A percentile compares a stretch with the other conserved stretches of the same genome.
Conservation (phyloP, 2,888 invertebrate genomes). For the Stratiomys singularior region DNA sequence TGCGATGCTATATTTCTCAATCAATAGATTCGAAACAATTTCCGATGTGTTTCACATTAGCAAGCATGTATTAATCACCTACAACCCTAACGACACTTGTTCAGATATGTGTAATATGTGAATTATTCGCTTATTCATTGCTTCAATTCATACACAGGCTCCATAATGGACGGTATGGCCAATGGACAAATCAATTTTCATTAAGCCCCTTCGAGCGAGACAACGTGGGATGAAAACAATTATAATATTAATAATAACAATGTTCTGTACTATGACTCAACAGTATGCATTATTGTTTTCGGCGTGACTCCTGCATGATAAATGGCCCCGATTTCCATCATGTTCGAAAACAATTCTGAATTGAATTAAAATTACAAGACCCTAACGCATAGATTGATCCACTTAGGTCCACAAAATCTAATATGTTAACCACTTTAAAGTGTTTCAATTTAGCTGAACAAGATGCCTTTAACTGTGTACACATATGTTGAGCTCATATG, state of each 20-base stretch:
- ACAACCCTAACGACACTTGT: slow-evolving; percentile 2
- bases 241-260: background rate
- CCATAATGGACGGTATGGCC: background rate
- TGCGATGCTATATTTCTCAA: no score
- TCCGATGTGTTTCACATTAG: no score
- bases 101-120: background rate
- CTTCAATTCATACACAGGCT: background rate
- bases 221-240: background rate
- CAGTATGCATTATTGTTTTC: background rate
- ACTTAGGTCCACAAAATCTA: background rate
- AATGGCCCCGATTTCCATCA: background rate
- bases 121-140: background rate
- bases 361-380: background rate
- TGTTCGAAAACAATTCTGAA: slow-evolving; percentile 10
- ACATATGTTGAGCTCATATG: background rate
- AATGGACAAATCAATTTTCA: slow-evolving; percentile 10
- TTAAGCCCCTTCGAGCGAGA: background rate
- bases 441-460: slow-evolving; percentile 6
- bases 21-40: no score
- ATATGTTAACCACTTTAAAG: slow-evolving; percentile 21
- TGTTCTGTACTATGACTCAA: background rate
- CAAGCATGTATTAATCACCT: no score
- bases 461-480: background rate
- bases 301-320: background rate
- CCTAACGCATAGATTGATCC: background rate